These are phyloP conservation scores for Leptopterna dolabrata DNA, from an alignment of 2,888 invertebrate genomes.

Conservation along the genomic window DNA sequence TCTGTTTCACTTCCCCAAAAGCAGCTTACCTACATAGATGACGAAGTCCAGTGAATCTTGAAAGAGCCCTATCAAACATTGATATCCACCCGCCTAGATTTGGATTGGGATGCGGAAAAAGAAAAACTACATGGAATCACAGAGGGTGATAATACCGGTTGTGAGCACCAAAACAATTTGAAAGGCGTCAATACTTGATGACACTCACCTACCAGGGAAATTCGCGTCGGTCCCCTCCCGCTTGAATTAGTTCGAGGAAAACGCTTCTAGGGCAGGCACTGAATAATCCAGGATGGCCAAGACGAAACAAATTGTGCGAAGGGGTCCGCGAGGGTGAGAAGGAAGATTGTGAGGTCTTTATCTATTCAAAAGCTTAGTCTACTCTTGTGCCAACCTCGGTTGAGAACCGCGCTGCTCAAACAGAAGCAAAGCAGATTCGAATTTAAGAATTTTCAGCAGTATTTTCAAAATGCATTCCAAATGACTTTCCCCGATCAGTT, in stretches of 20 bases:
- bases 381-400: not conserved
- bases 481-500: too few relatives aligned
- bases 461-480: too few relatives aligned
- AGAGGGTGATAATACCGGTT: not conserved
- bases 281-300: not conserved
- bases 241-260: not conserved
- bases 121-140: not conserved
- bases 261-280: not conserved
- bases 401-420: not conserved
- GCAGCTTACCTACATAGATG: too few relatives aligned
- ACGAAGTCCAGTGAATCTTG: not conserved
- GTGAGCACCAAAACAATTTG: conserved; percentile 7
- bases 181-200: not conserved
- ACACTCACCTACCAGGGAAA: not conserved
- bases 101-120: not conserved
- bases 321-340: not conserved
- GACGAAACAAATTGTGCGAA: not conserved
- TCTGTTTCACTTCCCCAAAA: too few relatives aligned
- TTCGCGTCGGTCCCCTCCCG: not conserved
- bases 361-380: not conserved
- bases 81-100: not conserved
- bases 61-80: not conserved
- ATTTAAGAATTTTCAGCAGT: not conserved
- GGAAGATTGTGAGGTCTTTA: not conserved
- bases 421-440: not conserved